Conservation (phyloP, 2,797 vertebrate genomes). For the Neosilurus mollespiculum region DNA sequence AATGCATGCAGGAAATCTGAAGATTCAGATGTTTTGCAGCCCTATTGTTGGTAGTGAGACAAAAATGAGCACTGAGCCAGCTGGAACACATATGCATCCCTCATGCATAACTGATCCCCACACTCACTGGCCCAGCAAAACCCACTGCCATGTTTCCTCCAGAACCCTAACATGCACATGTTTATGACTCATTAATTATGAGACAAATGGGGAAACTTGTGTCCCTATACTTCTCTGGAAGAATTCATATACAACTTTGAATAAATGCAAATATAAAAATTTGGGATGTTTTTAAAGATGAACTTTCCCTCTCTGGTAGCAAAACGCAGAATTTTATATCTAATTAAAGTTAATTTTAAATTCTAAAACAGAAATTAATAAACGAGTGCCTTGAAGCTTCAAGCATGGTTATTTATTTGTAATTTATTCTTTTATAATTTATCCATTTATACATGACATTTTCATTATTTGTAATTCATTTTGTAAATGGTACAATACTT, state of each 20-base stretch:
- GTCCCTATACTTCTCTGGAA: neutral
- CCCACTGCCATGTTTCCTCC: conserved; percentile 2
- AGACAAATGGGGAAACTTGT: neutral
- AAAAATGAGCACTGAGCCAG: conserved; percentile 11
- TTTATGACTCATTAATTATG: conserved; percentile 9
- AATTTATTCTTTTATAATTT: neutral
- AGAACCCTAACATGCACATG: neutral
- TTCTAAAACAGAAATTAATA: neutral
- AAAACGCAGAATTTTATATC: neutral
- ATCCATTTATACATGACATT: neutral
- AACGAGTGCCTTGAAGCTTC: neutral
- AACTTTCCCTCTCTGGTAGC: neutral
- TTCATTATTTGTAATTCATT: conserved; percentile 1
- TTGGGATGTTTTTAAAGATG: neutral
- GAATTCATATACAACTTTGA: neutral
- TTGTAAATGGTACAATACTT: neutral
- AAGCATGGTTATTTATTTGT: neutral
- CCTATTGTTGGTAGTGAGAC: conserved; percentile 6
- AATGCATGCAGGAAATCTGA: neutral
- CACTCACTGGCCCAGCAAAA: neutral
- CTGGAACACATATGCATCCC: conserved; percentile 13
- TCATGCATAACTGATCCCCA: conserved; percentile 22
- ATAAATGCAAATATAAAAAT: neutral
- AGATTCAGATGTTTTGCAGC: neutral
- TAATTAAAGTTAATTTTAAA: neutral